Percentiles rank a stretch among this genome's conserved stretches.
phyloP scores from a whole-genome alignment of 2,888 invertebrate species.

The Hyppa rectilinea region DNA sequence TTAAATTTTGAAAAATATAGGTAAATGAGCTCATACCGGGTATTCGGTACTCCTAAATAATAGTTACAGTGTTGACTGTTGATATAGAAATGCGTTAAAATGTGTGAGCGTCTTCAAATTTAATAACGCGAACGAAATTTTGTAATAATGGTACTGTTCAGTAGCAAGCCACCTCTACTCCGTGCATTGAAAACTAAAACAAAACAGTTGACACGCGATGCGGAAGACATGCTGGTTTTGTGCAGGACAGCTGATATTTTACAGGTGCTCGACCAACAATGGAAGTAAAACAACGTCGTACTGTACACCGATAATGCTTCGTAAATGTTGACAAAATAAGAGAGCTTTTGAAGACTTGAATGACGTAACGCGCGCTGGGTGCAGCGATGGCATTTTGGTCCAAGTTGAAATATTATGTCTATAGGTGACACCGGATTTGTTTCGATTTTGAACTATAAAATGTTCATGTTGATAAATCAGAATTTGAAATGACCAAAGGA shows the following conservation, averaged over 20 bases:
- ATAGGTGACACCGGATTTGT: neutral
- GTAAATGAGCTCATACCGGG: no score
- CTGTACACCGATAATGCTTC: neutral
- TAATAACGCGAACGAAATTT: neutral
- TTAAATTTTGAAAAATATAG: no score
- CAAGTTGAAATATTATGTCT: neutral
- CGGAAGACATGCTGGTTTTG: slow-evolving; percentile 31
- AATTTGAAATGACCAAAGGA: neutral
- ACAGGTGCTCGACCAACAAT: slow-evolving; percentile 10
- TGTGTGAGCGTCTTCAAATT: no score
- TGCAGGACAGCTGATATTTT: slow-evolving; percentile 12
- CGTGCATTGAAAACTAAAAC: slow-evolving; percentile 35
- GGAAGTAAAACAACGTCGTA: slow-evolving; percentile 7
- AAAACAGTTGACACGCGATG: slow-evolving; percentile 6
- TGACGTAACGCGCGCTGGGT: neutral
- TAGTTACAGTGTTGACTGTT: no score
- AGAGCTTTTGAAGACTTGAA: slow-evolving; percentile 1
- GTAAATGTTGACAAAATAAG: slow-evolving; percentile 10
- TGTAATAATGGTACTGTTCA: neutral
- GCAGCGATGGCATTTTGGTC: neutral
- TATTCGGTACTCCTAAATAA: no score
- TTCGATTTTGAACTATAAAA: neutral
- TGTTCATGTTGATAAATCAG: neutral
- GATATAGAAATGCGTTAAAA: no score
- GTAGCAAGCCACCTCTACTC: slow-evolving; percentile 7